Evolutionary conservation across 2,113 vertebrate genomes (phyloP).

Genomic region (Alethe castanea): DNA sequence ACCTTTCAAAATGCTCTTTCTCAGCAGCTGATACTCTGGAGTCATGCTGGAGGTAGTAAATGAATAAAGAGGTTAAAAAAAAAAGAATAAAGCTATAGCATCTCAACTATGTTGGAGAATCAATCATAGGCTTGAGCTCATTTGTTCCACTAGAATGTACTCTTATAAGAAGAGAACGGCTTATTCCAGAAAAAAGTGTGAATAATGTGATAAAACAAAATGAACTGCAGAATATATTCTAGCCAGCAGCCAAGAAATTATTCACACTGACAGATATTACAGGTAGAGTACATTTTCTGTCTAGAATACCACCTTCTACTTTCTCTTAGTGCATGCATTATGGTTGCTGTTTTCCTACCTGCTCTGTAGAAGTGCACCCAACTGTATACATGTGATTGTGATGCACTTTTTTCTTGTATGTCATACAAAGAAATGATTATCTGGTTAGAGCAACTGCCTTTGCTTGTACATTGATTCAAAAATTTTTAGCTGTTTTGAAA

Average conservation of each 20-base stretch:
- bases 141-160: slow-evolving; percentile 51
- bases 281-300: slow-evolving; percentile 48
- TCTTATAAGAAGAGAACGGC: slow-evolving; percentile 37
- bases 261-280: slow-evolving; percentile 56
- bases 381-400: neutral
- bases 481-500: neutral
- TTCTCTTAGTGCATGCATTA: slow-evolving; percentile 10
- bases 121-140: slow-evolving; percentile 49
- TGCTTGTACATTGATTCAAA: neutral
- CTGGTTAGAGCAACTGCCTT: neutral
- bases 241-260: slow-evolving; percentile 64
- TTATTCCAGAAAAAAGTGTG: slow-evolving; percentile 67
- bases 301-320: slow-evolving; percentile 5
- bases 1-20: slow-evolving; percentile 58
- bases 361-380: neutral
- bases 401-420: neutral
- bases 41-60: slow-evolving; percentile 31
- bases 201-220: slow-evolving; percentile 65
- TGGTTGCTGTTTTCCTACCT: neutral
- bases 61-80: slow-evolving; percentile 38
- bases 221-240: slow-evolving; percentile 54
- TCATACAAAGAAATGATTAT: neutral
- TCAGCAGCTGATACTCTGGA: slow-evolving; percentile 34
- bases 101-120: slow-evolving; percentile 55
- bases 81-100: slow-evolving; percentile 39